Base-by-base conservation (phyloP, 2,888 invertebrate species). In the Melieria omissa region DNA sequence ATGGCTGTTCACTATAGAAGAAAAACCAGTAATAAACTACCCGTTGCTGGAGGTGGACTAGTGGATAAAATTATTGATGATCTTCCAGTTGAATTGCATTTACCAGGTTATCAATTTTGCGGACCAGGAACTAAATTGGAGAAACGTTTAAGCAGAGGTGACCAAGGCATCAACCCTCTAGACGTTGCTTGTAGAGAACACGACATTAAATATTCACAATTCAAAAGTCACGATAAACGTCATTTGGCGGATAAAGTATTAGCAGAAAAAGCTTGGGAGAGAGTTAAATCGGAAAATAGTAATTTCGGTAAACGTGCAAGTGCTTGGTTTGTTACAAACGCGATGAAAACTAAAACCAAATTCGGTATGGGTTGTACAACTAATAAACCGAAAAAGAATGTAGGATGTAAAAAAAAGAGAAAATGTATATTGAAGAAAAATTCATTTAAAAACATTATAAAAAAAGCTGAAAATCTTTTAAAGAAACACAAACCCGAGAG, bases 101-200 rank as follows among this genome's bases (percentile, higher is more conserved):
- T 29, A 29, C 29, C 29, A 3, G 29, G 29, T 29, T 29, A 29
- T 29, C 29, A 29, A 29, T 29, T 29, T 29, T 29, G 29, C 29
- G 29, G 29, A 29, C 29, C 29, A 29, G 29, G 29, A 29, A 29
- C 29, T 29, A 29, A 29, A 29, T 29, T 29, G 2, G 3, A 29
- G 2, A 29, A 29, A 29, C 29, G 29, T 29, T 29, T 29, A 29
- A 29, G 29, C 29, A 29, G 29, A 29, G 29, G 29, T 29, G 29
- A 29, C 29, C 73, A 72, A 7, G 79, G 79, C 6, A 77, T 80
- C n/a, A 81, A 82, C 75, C 73, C 65, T 5, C 71, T 81, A 5
- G 29, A 29, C 29, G 29, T 2, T 29, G 29, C 29, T 29, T 29
- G 29, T 29, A 29, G 29, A 29, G 80, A 81, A 58, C 70, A 70